Evolutionary conservation across 1,140 invertebrate genomes (phyloP), one percentile per base, ranked within the genome.

Genomic region (Venturia canescens): DNA sequence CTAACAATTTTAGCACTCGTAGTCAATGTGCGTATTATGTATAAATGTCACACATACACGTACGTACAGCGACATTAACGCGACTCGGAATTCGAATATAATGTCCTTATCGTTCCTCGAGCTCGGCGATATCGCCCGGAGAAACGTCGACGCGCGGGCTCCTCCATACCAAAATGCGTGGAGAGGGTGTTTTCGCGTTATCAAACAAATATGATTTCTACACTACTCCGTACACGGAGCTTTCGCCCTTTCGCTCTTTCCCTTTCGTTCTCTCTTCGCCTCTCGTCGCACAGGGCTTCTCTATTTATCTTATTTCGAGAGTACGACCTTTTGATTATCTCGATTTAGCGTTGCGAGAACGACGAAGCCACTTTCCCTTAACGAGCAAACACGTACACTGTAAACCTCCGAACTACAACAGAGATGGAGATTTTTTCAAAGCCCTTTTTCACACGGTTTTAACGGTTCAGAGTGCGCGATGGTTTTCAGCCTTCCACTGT

Each of bases 181-280:
- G 23, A 63, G 60, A 26, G n/a, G 60, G 21, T 63, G 60, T 26
- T 63, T 26, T 26, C 9, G 60, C 23, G 60, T 63, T 63, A 63
- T 63, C 60, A 63, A 23, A 23, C 60, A 63, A 63, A 63, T 63
- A 63, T 63, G 60, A 63, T 63, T 63, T 63, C 23, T 26, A 63
- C 60, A 21, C 60, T 23, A 21, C n/a, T 53, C 50, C 50, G n/a
- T n/a, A n/a, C n/a, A 53, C 50, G 5, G 3, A n/a, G 50, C 18
- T 53, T 53, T 53, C 50, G 3, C 18, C n/a, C 50, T 18, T 13
- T 63, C 16, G 3, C 60, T 63, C 60, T 63, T 6, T 63, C 60
- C 1, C n/a, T 63, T 13, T 27, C 60, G 11, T 3, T 27, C 23
- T 2, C 60, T 63, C 60, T 26, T 23, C 21, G 6, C 21, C 21